These are phyloP conservation scores for Aradophagus sp. DNA, from an alignment of 1,140 invertebrate species.

Conservation along the genomic window DNA sequence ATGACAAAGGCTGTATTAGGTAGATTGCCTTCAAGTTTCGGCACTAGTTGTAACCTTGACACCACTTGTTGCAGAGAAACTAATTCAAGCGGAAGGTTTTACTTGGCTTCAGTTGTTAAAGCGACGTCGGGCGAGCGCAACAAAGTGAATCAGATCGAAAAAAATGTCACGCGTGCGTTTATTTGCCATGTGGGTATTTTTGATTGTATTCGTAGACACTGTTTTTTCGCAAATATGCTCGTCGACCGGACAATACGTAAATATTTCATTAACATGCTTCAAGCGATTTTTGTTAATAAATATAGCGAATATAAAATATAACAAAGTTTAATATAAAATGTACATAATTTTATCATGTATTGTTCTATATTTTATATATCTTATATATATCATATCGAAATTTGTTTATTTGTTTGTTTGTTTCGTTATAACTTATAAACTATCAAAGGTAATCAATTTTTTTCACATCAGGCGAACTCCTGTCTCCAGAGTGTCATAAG, in stretches of 20 bases:
- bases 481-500: too few species aligned
- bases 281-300: too few species aligned
- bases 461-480: too few species aligned
- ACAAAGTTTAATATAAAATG: not conserved
- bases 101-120: constrained; percentile 52
- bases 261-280: too few species aligned
- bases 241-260: constrained; percentile 42
- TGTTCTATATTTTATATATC: too few species aligned
- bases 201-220: not conserved
- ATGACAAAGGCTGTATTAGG: too few species aligned
- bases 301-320: not conserved
- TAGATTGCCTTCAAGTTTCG: constrained; percentile 13
- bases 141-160: constrained; percentile 20
- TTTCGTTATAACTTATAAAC: too few species aligned
- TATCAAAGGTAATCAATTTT: too few species aligned
- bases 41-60: constrained; percentile 32
- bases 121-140: constrained; percentile 24
- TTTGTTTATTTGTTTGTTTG: too few species aligned
- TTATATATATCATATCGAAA: too few species aligned
- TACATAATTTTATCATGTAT: too few species aligned
- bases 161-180: constrained; percentile 32
- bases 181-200: not conserved
- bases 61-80: constrained; percentile 44
- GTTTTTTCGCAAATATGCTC: constrained; percentile 33
- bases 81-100: constrained; percentile 46